Conservation (phyloP, 2,113 vertebrate genomes). For the Entosphenus tridentatus region DNA sequence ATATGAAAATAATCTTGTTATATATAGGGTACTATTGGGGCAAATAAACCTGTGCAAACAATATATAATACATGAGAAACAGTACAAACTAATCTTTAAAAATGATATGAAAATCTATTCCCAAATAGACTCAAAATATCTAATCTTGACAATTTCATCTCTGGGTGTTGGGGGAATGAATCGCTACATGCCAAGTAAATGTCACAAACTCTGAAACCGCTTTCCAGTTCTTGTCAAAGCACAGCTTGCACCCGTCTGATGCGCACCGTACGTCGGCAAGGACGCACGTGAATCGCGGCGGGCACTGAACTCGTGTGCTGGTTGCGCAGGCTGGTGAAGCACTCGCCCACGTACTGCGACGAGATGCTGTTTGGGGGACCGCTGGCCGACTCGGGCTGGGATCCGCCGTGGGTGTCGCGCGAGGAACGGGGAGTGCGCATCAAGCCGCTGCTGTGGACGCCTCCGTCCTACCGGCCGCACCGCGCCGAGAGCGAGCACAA, state of each 20-base stretch:
- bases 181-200: neutral
- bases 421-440: conserved; percentile 18
- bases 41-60: neutral
- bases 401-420: conserved; percentile 13
- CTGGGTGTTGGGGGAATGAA: neutral
- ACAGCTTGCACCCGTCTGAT: neutral
- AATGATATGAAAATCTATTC: neutral
- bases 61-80: neutral
- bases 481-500: too few species aligned
- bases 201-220: neutral
- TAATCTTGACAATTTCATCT: neutral
- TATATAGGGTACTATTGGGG: neutral
- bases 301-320: neutral
- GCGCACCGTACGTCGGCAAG: neutral
- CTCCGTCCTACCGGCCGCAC: conserved; percentile 10
- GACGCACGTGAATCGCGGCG: neutral
- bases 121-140: neutral
- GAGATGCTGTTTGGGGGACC: conserved; percentile 25
- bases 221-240: too few species aligned
- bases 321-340: conserved; percentile 16
- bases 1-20: conserved; percentile 1
- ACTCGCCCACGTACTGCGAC: conserved; percentile 28
- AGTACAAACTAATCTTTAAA: neutral
- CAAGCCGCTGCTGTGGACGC: conserved; percentile 24
- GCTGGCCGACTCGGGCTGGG: neutral